Evolutionary conservation across 2,888 invertebrate species (phyloP).

Genomic region (Drosophila subsilvestris): DNA sequence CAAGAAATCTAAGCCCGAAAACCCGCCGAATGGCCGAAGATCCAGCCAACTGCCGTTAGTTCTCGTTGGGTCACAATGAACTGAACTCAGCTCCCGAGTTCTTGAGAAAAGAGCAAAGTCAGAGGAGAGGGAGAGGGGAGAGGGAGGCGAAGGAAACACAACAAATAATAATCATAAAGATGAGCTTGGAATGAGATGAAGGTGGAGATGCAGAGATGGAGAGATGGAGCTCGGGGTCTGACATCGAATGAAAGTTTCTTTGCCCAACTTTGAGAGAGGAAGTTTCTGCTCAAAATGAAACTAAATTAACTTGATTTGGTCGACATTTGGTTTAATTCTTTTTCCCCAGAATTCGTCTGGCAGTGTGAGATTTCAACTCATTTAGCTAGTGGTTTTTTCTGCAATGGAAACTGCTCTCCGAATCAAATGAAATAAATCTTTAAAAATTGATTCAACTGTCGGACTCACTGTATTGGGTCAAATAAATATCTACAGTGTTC

Average conservation of each 20-base stretch:
- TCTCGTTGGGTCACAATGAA: slow-evolving; percentile 28
- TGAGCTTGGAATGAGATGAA: slow-evolving; percentile 9
- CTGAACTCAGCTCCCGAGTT: slow-evolving; percentile 22
- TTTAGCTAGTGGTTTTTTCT: background rate
- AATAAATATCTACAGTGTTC: too few species aligned
- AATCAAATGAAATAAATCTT: too few species aligned
- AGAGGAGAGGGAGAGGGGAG: background rate
- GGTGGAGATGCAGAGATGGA: too few species aligned
- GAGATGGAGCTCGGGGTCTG: too few species aligned
- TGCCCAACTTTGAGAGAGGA: slow-evolving; percentile 11
- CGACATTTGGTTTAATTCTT: background rate
- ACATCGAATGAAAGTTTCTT: slow-evolving; percentile 13
- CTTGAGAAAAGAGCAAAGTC: slow-evolving; percentile 25
- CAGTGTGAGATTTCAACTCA: background rate
- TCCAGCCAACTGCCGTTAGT: slow-evolving; percentile 51
- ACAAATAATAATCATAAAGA: slow-evolving; percentile 18
- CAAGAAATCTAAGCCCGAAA: background rate
- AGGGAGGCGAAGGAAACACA: background rate
- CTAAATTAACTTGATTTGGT: background rate
- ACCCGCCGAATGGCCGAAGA: background rate
- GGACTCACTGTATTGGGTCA: too few species aligned
- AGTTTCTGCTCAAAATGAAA: slow-evolving; percentile 22
- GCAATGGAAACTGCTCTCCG: too few species aligned
- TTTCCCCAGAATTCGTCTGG: slow-evolving; percentile 4
- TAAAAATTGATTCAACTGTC: too few species aligned